Base-by-base conservation (phyloP, 2,888 invertebrate genomes). In the Andricus quercusramuli region DNA sequence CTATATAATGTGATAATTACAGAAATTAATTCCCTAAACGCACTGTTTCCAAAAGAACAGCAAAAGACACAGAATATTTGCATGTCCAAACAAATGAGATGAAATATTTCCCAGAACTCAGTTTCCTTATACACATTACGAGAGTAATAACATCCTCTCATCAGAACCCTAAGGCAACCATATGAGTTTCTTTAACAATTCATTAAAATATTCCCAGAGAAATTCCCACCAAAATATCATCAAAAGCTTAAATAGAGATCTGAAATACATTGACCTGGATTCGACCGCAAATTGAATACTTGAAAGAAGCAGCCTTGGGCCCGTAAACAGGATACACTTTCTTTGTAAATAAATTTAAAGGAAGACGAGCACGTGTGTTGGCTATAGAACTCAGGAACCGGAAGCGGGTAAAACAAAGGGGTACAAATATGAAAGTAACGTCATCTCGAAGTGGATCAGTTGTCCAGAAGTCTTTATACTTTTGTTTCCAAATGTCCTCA, bases 221-320 rank as follows among this genome's bases (percentile, higher is more conserved):
- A 56, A 56, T 56, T 56, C 51, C n/a, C 56, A 56, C n/a, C 8
- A 29, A 29, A 68, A 68, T 17, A 68, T 47, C 29, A 47, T 41
- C 20, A 47, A 56, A 47, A 11, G 11, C 2, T 11, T 56, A n/a
- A 56, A 56, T 56, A 3, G 56, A 56, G 56, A 56, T 56, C 56
- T 32, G 51, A n/a, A n/a, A 67, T 37, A 41, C 66, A 65, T n/a
- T 67, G 66, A 37, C n/a, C 66, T 74, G n/a, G 51, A 74, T 74
- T 32, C n/a, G 32, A 74, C 56, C 51, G 29, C 56, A 56, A 74
- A 74, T 56, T 74, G 25, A 74, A 74, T n/a, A 44, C 62, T 62
- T 22, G 13, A 25, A 15, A 62, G 13, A 25, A 62, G 1, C 17
- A 56, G 1, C 32, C 56, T 47, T 74, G 32, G 62, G 5, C 62